Evolutionary conservation across 2,113 vertebrate genomes (phyloP).

Genomic region (Phylloscopus trochilus): DNA sequence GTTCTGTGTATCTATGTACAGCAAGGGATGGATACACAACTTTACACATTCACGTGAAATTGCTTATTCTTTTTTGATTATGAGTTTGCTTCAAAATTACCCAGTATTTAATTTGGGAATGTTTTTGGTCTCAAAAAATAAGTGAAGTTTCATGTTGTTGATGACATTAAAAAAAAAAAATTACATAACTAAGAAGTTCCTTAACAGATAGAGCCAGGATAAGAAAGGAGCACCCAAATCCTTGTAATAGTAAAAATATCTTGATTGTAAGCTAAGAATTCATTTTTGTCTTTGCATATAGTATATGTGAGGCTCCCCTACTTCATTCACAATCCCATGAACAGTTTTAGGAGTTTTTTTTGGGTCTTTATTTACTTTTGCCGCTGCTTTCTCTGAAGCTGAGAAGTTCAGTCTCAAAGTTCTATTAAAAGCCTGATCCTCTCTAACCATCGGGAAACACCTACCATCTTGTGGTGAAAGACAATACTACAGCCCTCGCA

Average conservation of each 20-base stretch:
- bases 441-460: not conserved
- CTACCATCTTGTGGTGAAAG: slow-evolving; percentile 1
- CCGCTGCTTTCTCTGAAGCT: not conserved
- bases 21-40: not conserved
- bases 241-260: not conserved
- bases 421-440: not conserved
- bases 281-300: not conserved
- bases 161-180: not conserved
- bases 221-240: not conserved
- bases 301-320: not conserved
- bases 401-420: not conserved
- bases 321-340: not conserved
- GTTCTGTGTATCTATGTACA: not conserved
- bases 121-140: not conserved
- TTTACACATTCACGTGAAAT: not conserved
- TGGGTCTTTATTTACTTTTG: not conserved
- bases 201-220: not conserved
- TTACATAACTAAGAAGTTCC: not conserved
- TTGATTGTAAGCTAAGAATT: not conserved
- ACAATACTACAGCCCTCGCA: not conserved
- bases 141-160: not conserved
- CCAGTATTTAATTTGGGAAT: not conserved
- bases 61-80: not conserved
- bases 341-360: not conserved
- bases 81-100: not conserved